phyloP scores from a whole-genome alignment of 2,113 vertebrate genomes.

The Dasyornis broadbenti region DNA sequence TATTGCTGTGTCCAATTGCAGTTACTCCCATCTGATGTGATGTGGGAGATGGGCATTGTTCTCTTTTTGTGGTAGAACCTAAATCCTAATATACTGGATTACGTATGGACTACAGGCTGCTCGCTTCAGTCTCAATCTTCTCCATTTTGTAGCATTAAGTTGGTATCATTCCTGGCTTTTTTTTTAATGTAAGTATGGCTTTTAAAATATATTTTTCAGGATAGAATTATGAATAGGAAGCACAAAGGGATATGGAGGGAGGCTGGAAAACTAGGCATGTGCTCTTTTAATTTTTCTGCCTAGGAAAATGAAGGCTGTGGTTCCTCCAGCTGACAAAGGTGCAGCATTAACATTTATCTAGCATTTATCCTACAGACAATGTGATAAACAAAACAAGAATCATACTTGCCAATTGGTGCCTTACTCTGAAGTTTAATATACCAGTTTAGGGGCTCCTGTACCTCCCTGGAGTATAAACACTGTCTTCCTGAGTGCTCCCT shows the following conservation, averaged over 20 bases:
- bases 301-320: neutral
- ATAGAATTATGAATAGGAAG: neutral
- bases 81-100: neutral
- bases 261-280: neutral
- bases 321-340: neutral
- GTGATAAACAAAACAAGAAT: neutral
- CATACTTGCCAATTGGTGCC: conserved; percentile 28
- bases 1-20: neutral
- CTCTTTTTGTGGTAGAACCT: neutral
- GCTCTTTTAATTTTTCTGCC: neutral
- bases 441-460: neutral
- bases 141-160: neutral
- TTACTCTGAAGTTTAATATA: neutral
- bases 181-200: neutral
- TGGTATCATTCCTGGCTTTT: neutral
- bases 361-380: neutral
- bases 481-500: neutral
- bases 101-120: neutral
- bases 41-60: neutral
- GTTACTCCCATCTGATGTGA: neutral
- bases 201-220: neutral
- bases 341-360: neutral
- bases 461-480: neutral
- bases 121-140: neutral
- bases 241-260: neutral